Percentiles rank a stretch among this genome's conserved stretches.
These are phyloP conservation scores for Syngnathus scovelli DNA, from an alignment of 2,113 vertebrate species.

Conservation along the genomic window DNA sequence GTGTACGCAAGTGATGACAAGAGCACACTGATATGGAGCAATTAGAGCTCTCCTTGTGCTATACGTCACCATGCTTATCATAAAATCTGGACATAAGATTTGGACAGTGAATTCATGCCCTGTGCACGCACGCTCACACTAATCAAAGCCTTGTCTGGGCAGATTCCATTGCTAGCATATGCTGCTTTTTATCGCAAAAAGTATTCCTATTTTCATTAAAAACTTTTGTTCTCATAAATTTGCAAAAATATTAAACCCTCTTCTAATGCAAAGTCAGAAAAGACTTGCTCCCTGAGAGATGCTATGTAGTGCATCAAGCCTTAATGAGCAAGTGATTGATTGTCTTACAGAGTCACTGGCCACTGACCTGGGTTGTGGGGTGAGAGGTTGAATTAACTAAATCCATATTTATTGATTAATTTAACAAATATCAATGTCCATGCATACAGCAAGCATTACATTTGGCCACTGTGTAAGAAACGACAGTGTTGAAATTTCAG, in stretches of 20 bases:
- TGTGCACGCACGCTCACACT: slow-evolving; percentile 56
- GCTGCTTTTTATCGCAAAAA: slow-evolving; percentile 55
- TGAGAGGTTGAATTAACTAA: slow-evolving; percentile 9
- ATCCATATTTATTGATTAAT: slow-evolving; percentile 2
- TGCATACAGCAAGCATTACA: slow-evolving; percentile 1
- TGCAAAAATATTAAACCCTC: slow-evolving; percentile 72
- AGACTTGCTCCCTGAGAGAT: slow-evolving; percentile 72
- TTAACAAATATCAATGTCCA: slow-evolving; percentile 3
- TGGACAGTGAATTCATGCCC: slow-evolving; percentile 73
- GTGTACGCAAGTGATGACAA: slow-evolving; percentile 33
- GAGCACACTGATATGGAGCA: slow-evolving; percentile 28
- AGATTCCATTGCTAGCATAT: slow-evolving; percentile 54
- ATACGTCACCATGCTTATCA: slow-evolving; percentile 33
- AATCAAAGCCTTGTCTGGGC: slow-evolving; percentile 92
- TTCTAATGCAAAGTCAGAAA: slow-evolving; percentile 70
- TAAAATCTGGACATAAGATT: slow-evolving; percentile 39
- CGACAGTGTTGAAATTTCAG: slow-evolving; percentile 2
- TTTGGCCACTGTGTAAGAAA: slow-evolving; percentile 47
- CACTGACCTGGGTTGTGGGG: slow-evolving; percentile 45
- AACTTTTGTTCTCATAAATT: slow-evolving; percentile 47
- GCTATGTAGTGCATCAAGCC: slow-evolving; percentile 61
- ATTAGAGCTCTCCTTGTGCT: slow-evolving; percentile 22
- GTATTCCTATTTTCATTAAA: slow-evolving; percentile 47
- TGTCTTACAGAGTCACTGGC: slow-evolving; percentile 61
- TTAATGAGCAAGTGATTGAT: slow-evolving; percentile 70